These are phyloP conservation scores for Paramormyrops kingsleyae DNA, from an alignment of 2,113 vertebrate genomes.

Conservation along the genomic window DNA sequence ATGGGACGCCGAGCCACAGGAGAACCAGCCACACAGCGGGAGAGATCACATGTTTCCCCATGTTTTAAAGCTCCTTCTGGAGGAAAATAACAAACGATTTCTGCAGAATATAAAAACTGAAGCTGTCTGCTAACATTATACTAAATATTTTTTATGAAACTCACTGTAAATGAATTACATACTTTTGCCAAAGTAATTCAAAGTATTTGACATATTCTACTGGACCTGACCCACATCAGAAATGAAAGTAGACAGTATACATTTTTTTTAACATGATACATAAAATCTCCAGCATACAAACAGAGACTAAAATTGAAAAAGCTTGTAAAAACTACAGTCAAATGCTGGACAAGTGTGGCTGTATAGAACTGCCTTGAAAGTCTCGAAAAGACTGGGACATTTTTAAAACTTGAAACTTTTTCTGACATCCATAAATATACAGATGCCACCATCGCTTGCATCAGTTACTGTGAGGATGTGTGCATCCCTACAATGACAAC, in stretches of 20 bases:
- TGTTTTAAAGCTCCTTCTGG: neutral
- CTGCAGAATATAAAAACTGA: neutral
- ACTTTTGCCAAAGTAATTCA: neutral
- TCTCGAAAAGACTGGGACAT: neutral
- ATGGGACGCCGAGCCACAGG: neutral
- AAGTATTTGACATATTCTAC: neutral
- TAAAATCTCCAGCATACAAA: neutral
- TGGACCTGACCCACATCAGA: neutral
- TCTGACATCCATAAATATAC: neutral
- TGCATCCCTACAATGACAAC: neutral
- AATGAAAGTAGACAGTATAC: neutral
- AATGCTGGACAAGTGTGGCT: neutral
- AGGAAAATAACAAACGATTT: neutral
- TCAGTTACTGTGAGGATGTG: neutral
- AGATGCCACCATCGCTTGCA: neutral
- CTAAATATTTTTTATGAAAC: neutral
- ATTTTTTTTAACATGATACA: neutral
- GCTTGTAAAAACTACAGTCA: neutral
- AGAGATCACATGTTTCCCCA: neutral
- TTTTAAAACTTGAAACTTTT: neutral
- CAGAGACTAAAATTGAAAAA: neutral
- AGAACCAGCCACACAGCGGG: neutral
- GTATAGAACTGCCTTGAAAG: neutral
- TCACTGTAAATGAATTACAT: neutral
- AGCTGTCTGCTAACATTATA: neutral